Evolutionary conservation across 2,797 vertebrate genomes (phyloP), one percentile per base, ranked within the genome.

Genomic region (Hippoglossus hippoglossus): DNA sequence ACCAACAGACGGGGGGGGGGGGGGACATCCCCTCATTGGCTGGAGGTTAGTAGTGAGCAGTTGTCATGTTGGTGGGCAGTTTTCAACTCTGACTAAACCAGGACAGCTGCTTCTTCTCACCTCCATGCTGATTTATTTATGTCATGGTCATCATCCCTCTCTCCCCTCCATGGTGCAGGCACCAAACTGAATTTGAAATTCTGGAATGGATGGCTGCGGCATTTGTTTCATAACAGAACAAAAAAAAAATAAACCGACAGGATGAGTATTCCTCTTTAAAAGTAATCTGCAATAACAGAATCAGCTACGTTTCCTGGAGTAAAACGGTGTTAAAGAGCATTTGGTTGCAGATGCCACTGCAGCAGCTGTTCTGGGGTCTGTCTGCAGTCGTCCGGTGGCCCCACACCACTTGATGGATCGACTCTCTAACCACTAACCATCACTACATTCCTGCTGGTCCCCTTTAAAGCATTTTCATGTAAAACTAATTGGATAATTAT

Each of bases 361-460:
- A 67, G 64, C 73, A 77, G 60, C 63, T 71, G 66, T 25, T 58
- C 5, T 67, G 22, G 19, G 13, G 44, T 47, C 66, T 18, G 21
- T 46, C 28, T 64, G 24, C 24, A 2, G 24, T 2, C 24, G 24
- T 24, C 64, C 60, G 52, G 19, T 26, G 55, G 69, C 73, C 62
- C 68, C 68, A 75, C 71, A 75, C 75, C 59, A 21, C 11, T 15
- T 75, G 64, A 85, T 63, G 66, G 62, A 74, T 66, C 71, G 75
- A 55, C 51, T 44, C 64, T 75, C 24, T 18, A 69, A 57, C 19
- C n/a, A 36, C 67, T 44, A 2, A n/a, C 18, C 12, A 34, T 11
- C 4, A 6, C 41, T 6, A 11, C 60, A 41, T 51, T 36, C 64
- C 65, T 73, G 71, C 83, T 36, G 75, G 68, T 49, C 51, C 7